Conservation (phyloP, 1,140 invertebrate species). For the Chlorops oryzae region DNA sequence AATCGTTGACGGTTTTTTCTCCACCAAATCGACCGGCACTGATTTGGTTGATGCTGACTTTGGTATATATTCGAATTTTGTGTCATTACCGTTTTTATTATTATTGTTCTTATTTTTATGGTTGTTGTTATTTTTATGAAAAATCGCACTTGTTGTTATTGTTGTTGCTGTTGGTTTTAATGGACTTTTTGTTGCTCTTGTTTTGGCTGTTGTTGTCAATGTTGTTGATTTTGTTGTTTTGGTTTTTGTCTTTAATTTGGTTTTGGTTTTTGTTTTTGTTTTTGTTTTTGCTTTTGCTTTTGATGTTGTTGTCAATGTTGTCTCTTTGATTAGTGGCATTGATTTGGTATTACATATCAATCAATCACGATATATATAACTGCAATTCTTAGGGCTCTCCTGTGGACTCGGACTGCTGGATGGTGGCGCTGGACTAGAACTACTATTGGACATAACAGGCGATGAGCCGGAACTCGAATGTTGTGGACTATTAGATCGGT, state of each 20-base stretch:
- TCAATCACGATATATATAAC: slow-evolving; percentile 49
- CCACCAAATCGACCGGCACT: slow-evolving; percentile 42
- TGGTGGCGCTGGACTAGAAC: slow-evolving; percentile 47
- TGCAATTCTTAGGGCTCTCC: slow-evolving; percentile 49
- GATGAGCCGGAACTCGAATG: slow-evolving; percentile 47
- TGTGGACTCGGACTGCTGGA: slow-evolving; percentile 48
- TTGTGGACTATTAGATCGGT: slow-evolving; percentile 48
- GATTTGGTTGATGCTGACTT: slow-evolving; percentile 27
- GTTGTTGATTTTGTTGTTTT: slow-evolving; percentile 6
- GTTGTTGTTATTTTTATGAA: slow-evolving; percentile 12
- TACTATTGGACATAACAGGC: slow-evolving; percentile 47
- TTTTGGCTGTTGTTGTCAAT: slow-evolving; percentile 3
- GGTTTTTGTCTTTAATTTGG: slow-evolving; percentile 8
- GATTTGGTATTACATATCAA: slow-evolving; percentile 49
- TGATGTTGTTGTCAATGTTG: slow-evolving; percentile 20
- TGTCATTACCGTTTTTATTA: slow-evolving; percentile 14
- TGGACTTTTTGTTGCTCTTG: slow-evolving; percentile 9
- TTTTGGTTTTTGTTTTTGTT: slow-evolving; percentile 4
- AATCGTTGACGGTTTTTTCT: slow-evolving; percentile 36
- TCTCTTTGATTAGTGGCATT: slow-evolving; percentile 45
- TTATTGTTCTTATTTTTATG: slow-evolving; percentile 13
- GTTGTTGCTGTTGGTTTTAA: slow-evolving; percentile 10
- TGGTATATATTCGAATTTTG: too few relatives aligned
- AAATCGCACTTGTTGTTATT: slow-evolving; percentile 10
- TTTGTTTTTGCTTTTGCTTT: slow-evolving; percentile 11